Percentiles rank a stretch among this genome's conserved stretches.
phyloP scores from a whole-genome alignment of 2,113 vertebrate species.

The Dasyurus viverrinus region DNA sequence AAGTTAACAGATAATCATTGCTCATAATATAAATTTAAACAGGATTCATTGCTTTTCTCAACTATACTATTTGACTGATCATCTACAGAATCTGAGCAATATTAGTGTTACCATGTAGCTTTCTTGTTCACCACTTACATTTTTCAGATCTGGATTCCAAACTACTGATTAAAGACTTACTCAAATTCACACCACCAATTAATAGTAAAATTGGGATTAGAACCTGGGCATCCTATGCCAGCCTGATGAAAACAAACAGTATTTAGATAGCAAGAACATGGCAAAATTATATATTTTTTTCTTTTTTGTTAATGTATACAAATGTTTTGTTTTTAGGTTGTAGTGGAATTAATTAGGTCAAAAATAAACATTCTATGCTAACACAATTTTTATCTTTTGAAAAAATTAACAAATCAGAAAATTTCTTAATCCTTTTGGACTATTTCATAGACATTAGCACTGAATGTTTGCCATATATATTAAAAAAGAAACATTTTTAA shows the following conservation, averaged over 20 bases:
- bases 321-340: background rate
- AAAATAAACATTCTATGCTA: background rate
- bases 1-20: slow-evolving; percentile 25
- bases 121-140: background rate
- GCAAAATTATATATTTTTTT: background rate
- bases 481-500: background rate
- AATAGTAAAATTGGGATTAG: background rate
- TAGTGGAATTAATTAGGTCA: background rate
- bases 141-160: background rate
- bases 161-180: background rate
- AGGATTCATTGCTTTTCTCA: slow-evolving; percentile 44
- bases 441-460: background rate
- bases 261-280: background rate
- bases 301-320: background rate
- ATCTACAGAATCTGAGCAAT: background rate
- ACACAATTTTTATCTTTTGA: background rate
- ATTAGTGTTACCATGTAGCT: background rate
- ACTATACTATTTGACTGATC: slow-evolving; percentile 7
- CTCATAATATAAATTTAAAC: slow-evolving; percentile 31
- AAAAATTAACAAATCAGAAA: background rate
- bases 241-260: background rate
- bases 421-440: background rate
- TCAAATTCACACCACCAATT: background rate
- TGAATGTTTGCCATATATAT: background rate
- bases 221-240: background rate